Conservation (phyloP, 2,113 vertebrate genomes). For the Aegotheles bennettii region DNA sequence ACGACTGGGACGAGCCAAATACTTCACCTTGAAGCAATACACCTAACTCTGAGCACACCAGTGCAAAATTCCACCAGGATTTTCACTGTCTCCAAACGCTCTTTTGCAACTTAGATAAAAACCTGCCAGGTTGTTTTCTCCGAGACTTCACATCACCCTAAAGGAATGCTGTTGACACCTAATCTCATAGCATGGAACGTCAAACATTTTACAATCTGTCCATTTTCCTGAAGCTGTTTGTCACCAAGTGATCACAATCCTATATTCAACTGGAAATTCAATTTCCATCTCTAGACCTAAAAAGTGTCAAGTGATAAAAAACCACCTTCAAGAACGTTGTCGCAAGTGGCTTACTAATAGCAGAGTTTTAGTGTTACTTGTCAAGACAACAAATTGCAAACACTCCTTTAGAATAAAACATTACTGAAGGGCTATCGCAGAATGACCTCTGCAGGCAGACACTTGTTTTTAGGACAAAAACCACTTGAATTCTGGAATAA, state of each 20-base stretch:
- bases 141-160: not conserved
- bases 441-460: not conserved
- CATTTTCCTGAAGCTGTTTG: not conserved
- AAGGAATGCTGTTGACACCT: not conserved
- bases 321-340: not conserved
- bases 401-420: not conserved
- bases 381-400: not conserved
- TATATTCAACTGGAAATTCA: not conserved
- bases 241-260: not conserved
- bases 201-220: not conserved
- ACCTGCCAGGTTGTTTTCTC: not conserved
- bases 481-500: not conserved
- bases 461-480: not conserved
- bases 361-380: not conserved
- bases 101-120: not conserved
- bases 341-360: fast-evolving
- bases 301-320: not conserved
- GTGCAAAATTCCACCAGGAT: not conserved
- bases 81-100: not conserved
- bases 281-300: not conserved
- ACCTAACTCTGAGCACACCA: not conserved
- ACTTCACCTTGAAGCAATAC: not conserved
- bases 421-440: not conserved
- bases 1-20: fast-evolving
- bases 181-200: not conserved